Evolutionary conservation across 1,140 invertebrate species (phyloP), one percentile per base, ranked within the genome.

Genomic region (Trichoplusia ni): DNA sequence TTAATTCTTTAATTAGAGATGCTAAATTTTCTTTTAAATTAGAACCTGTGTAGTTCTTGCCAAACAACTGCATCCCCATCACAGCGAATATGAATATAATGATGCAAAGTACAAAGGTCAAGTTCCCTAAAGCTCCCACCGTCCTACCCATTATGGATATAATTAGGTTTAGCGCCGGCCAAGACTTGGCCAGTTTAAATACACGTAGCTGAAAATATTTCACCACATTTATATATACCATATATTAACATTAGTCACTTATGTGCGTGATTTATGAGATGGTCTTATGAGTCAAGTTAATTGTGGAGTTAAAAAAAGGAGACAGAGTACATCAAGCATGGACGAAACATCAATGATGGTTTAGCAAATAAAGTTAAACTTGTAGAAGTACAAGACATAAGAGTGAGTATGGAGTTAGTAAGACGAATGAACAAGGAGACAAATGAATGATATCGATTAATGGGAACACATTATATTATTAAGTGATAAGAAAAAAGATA

Each of bases 71-170:
- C 96, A 99, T 99, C 71, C 98, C 98, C 97, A 99, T 98, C 73
- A 99, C 98, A 86, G 98, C 98, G 90, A 99, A 99, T 91, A 99
- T 99, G 93, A 99, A 99, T 92, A 99, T 98, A 91, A 99, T 98
- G 91, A 99, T 99, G 88, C 95, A 98, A 85, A 99, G 93, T 75
- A 99, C 97, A 92, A 99, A 98, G 71, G 97, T 98, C 89, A 99
- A 93, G 92, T 99, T 99, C 92, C 98, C 98, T 91, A 99, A 94
- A 80, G 98, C 98, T 81, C 98, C 98, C 92, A 99, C 96, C 23
- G 98, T 99, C 92, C 97, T 95, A 78, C 97, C 98, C 95, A 99
- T 99, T 86, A 99, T 99, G 80, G 98, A 98, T 90, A 99, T 99
- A 73, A 99, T 94, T 92, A 99, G 94, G 93, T 99, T 99, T 84